Conservation (phyloP, 2,888 invertebrate species). For the Gastracanthus pulcherrimus region DNA sequence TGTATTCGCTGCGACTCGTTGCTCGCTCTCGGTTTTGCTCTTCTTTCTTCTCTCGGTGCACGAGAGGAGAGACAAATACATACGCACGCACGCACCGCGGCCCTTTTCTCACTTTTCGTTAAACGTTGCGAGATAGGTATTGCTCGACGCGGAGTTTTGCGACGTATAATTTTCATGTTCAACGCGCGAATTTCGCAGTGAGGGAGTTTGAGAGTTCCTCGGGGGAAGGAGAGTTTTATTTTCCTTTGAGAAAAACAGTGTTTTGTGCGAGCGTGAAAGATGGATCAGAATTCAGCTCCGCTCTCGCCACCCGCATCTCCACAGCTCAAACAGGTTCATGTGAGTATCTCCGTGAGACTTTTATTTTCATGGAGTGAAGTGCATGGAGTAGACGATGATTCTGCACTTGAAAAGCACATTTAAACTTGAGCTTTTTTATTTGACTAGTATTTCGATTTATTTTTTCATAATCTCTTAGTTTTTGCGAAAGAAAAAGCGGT, state of each 20-base stretch:
- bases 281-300: conserved; percentile 59
- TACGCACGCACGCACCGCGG: too few species aligned
- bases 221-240: not conserved
- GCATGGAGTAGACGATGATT: too few species aligned
- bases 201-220: not conserved
- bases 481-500: too few species aligned
- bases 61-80: too few species aligned
- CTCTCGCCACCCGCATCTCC: conserved; percentile 76
- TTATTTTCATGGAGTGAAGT: too few species aligned
- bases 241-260: not conserved
- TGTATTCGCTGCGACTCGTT: not conserved
- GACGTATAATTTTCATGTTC: not conserved
- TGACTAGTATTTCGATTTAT: conserved; percentile 5
- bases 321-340: conserved; percentile 69
- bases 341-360: conserved; percentile 65
- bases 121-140: too few species aligned
- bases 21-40: not conserved
- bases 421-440: too few species aligned
- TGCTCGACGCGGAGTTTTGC: too few species aligned
- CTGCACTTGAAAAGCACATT: too few species aligned
- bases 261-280: conserved; percentile 7
- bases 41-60: too few species aligned
- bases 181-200: not conserved
- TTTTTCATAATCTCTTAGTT: not conserved
- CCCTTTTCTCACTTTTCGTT: too few species aligned